These are phyloP conservation scores for Elephas maximus DNA, from an alignment of 2,113 vertebrate genomes.

Conservation along the genomic window DNA sequence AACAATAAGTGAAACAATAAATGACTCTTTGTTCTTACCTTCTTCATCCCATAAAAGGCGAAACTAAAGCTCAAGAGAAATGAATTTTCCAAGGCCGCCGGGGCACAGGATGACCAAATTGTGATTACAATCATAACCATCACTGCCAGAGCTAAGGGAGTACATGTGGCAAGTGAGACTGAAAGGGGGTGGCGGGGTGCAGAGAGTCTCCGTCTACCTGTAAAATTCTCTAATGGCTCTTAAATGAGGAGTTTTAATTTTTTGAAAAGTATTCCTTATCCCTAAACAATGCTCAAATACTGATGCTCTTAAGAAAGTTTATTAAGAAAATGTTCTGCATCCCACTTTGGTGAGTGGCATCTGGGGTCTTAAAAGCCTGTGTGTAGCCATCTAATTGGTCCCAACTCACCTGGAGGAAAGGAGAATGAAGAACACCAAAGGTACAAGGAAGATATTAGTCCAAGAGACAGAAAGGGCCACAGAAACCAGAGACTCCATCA, in stretches of 20 bases:
- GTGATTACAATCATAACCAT: not conserved
- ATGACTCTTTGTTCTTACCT: not conserved
- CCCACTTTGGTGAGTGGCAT: no score
- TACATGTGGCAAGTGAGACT: not conserved
- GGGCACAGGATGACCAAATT: not conserved
- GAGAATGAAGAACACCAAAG: no score
- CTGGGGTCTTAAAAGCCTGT: no score
- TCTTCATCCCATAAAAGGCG: not conserved
- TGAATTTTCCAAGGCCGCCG: not conserved
- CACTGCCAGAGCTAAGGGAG: not conserved
- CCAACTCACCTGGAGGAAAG: no score
- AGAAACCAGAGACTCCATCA: no score
- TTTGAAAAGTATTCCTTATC: not conserved
- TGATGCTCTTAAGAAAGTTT: not conserved
- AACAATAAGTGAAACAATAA: conserved; percentile 12
- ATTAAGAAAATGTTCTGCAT: no score
- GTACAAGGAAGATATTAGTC: no score
- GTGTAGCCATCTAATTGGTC: no score
- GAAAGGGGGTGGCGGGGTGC: not conserved
- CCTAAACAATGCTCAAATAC: not conserved
- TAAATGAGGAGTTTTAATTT: not conserved
- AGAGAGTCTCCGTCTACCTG: not conserved
- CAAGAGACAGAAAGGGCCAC: no score
- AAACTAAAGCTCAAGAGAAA: conserved; percentile 27
- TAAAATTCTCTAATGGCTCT: conserved; percentile 32